A percentile compares a stretch with the other conserved stretches of the same genome.
These are phyloP conservation scores for Mantis religiosa DNA, from an alignment of 2,888 invertebrate genomes.

Conservation along the genomic window DNA sequence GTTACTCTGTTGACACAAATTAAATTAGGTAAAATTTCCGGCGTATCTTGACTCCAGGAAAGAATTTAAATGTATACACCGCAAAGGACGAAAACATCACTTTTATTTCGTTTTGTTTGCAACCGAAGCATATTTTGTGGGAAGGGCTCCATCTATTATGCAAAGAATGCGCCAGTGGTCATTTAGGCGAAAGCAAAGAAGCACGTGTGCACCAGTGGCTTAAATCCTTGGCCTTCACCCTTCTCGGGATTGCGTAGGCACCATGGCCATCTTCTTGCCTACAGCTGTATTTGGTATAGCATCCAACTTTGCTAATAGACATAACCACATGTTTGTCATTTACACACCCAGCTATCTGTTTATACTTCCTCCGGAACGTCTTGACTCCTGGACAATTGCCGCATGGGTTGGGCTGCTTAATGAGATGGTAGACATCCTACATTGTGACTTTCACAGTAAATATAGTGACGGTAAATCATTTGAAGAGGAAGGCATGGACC, in stretches of 20 bases:
- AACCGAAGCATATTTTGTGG: background rate
- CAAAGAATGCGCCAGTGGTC: background rate
- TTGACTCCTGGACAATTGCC: background rate
- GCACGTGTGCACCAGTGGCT: background rate
- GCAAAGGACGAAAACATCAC: too few species aligned
- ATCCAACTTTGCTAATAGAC: background rate
- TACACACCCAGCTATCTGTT: background rate
- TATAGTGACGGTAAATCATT: too few species aligned
- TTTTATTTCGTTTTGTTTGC: too few species aligned
- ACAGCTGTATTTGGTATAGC: background rate
- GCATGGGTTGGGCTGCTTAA: too few species aligned
- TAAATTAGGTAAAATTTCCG: too few species aligned
- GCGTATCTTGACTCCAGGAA: too few species aligned
- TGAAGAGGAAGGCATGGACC: too few species aligned
- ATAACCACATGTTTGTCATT: background rate
- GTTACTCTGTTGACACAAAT: too few species aligned
- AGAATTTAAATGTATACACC: too few species aligned
- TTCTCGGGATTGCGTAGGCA: background rate
- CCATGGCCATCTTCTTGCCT: background rate
- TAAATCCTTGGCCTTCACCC: background rate
- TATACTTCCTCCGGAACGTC: background rate
- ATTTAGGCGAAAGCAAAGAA: background rate
- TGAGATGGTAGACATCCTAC: too few species aligned
- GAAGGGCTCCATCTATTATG: background rate
- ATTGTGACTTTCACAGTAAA: too few species aligned